Evolutionary conservation across 2,797 vertebrate species (phyloP).

Genomic region (Dermochelys coriacea): DNA sequence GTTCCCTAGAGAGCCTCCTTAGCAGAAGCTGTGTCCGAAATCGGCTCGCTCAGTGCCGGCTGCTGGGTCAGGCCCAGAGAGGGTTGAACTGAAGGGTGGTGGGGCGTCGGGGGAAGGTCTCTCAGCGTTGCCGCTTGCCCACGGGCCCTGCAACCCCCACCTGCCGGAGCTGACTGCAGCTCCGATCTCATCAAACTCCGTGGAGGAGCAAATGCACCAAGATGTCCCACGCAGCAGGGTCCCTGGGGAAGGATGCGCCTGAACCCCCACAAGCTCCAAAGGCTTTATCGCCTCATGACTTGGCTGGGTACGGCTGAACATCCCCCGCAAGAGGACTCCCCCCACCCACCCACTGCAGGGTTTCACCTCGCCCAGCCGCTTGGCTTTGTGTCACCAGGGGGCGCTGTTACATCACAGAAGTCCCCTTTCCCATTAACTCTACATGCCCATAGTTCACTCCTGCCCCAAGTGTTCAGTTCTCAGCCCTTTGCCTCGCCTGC

Average conservation of each 20-base stretch:
- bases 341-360: no score
- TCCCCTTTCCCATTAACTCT: neutral
- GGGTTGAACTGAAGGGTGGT: neutral
- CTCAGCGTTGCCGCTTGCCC: neutral
- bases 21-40: neutral
- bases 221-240: neutral
- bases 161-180: no score
- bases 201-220: neutral
- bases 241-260: neutral
- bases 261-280: neutral
- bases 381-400: neutral
- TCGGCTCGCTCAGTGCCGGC: neutral
- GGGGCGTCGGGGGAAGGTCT: neutral
- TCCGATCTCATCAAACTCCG: no score
- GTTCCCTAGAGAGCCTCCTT: neutral
- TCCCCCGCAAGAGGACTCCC: neutral
- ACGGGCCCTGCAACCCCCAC: no score
- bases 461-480: neutral
- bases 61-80: no score
- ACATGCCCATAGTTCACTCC: neutral
- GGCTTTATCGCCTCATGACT: neutral
- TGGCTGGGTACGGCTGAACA: no score
- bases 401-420: neutral
- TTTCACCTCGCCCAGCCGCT: neutral
- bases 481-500: neutral